phyloP scores from a whole-genome alignment of 2,113 vertebrate species.

The Semnornis frantzii region DNA sequence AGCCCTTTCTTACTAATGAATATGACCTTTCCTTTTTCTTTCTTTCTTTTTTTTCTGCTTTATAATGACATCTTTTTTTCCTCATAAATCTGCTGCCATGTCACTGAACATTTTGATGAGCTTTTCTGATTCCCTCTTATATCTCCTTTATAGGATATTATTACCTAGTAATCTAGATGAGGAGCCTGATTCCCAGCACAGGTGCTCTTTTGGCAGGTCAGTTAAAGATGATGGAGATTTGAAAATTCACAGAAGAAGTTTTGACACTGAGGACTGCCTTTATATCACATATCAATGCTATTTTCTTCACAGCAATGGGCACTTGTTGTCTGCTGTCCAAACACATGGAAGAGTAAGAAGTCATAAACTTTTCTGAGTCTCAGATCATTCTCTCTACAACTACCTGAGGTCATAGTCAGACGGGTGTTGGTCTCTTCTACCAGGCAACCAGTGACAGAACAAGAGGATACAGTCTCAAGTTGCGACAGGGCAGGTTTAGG shows the following conservation, averaged over 20 bases:
- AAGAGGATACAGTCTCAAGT: too few species aligned
- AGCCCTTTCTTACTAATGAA: constrained; percentile 35
- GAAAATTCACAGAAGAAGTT: neutral
- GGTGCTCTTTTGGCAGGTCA: neutral
- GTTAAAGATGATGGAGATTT: neutral
- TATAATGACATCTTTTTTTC: constrained; percentile 43
- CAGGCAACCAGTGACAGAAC: too few species aligned
- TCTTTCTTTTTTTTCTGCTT: neutral
- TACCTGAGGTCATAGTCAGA: too few species aligned
- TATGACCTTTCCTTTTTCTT: constrained; percentile 11
- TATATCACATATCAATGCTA: neutral
- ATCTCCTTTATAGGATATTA: constrained; percentile 55
- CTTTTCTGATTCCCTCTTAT: constrained; percentile 52
- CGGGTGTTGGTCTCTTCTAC: too few species aligned
- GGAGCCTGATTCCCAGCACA: neutral
- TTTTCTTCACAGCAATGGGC: neutral
- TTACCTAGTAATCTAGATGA: constrained; percentile 23
- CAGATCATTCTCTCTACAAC: neutral
- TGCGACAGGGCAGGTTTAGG: too few species aligned
- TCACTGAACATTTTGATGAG: constrained; percentile 54
- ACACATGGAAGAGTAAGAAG: neutral
- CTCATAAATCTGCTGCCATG: constrained; percentile 60
- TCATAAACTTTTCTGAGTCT: neutral
- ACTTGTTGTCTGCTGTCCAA: neutral
- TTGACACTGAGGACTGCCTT: neutral